Base-by-base conservation (phyloP, 2,113 vertebrate genomes). In the Procavia capensis region DNA sequence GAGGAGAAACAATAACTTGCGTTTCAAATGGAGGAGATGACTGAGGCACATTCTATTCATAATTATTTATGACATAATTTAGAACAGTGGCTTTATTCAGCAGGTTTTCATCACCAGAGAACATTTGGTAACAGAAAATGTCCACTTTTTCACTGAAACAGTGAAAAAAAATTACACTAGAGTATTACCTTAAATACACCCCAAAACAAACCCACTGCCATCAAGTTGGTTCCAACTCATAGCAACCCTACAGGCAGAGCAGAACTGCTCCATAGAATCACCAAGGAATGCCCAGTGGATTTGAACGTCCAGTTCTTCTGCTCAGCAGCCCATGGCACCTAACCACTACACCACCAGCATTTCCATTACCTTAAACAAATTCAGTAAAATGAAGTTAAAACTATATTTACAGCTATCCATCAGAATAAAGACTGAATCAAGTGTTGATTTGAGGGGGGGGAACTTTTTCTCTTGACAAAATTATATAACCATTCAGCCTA, bases 381-480 rank as follows among this genome's bases (percentile, higher is more conserved):
- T 72, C 20, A 64, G 70, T 88, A 78, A 76, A 6, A 85, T 20
- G 83, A 84, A 76, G 45, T 72, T 87, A 70, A 64, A 39, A 29
- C 31, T 81, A n/a, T 66, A 79, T 82, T 54, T 89, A 41, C n/a
- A 86, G 31, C 47, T 34, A 24, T 25, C 2, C 88, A 54, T 19
- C 88, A 34, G n/a, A 89, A 36, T 39, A 87, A 92, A 81, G 61
- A 45, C 6, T 84, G 22, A 80, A 89, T 80, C 75, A 80, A 91
- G 66, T 36, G 75, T 50, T 79, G 61, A 24, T 50, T 79, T 94
- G 63, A 14, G 1, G 72, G 25, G 19, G 1, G 72, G 25, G 54
- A n/a, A 68, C 2, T 85, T 92, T 90, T 31, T 90, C 61, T 90
- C 68, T 13, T 91, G 43, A 86, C 14, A 82, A 91, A 84, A 80